These are phyloP conservation scores for Macroglossus sobrinus DNA, from an alignment of 2,113 vertebrate species.

Conservation along the genomic window DNA sequence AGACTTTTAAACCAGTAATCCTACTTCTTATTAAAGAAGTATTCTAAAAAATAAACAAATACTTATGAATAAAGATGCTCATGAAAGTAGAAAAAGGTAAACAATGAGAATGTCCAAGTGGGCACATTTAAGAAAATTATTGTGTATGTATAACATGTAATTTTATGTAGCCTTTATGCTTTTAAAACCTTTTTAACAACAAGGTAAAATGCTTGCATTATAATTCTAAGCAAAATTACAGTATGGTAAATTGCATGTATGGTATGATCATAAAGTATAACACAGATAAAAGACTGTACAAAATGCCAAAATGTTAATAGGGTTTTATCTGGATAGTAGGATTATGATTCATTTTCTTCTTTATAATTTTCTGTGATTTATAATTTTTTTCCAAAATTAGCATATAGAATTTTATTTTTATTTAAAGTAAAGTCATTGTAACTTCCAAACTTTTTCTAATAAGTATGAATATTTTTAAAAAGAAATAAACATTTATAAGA, in stretches of 20 bases:
- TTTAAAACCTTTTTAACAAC: not conserved
- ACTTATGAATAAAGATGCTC: not conserved
- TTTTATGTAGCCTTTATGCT: not conserved
- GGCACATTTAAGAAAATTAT: not conserved
- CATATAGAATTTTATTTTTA: not conserved
- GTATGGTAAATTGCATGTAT: not conserved
- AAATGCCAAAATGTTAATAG: not conserved
- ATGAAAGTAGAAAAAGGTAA: slow-evolving; percentile 3
- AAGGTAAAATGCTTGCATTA: not conserved
- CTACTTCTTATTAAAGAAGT: not conserved
- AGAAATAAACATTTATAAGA: not conserved
- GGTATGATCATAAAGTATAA: not conserved
- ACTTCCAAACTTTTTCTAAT: not conserved
- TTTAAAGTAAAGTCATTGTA: not conserved
- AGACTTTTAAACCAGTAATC: not conserved
- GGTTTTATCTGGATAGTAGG: not conserved
- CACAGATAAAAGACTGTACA: not conserved
- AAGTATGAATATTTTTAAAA: not conserved
- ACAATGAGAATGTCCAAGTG: not conserved
- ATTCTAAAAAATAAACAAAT: not conserved
- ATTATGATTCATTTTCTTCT: not conserved
- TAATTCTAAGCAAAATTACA: not conserved
- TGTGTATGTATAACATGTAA: not conserved
- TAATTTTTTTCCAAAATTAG: not conserved
- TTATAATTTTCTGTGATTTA: not conserved